Evolutionary conservation across 2,113 vertebrate species (phyloP).

Genomic region (Podilymbus podiceps): DNA sequence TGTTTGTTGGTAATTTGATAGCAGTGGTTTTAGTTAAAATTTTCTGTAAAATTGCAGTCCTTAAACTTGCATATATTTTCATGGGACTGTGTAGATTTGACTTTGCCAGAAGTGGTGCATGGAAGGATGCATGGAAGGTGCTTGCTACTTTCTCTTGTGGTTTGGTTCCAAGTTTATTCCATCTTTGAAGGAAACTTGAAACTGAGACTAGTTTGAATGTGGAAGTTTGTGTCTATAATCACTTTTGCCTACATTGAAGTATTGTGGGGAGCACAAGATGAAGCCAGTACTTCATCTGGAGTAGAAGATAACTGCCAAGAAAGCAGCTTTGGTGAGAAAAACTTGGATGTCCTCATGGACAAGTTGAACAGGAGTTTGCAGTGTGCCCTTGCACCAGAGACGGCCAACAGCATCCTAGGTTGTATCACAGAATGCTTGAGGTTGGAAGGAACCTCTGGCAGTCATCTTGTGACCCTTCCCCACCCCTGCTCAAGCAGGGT

Average conservation of each 20-base stretch:
- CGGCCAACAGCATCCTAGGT: background rate
- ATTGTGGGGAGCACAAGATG: background rate
- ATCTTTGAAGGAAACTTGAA: background rate
- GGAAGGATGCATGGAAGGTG: background rate
- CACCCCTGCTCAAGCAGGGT: background rate
- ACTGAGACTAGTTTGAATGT: background rate
- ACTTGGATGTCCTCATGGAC: background rate
- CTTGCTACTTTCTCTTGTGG: background rate
- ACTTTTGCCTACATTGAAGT: background rate
- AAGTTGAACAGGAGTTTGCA: background rate
- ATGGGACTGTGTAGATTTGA: background rate
- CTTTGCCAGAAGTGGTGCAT: background rate
- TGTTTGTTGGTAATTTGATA: background rate
- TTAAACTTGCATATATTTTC: background rate
- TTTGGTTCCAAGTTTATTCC: background rate
- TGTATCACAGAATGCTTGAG: background rate
- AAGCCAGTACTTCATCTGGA: background rate
- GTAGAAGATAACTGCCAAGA: background rate
- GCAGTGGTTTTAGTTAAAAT: background rate
- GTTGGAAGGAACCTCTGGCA: background rate
- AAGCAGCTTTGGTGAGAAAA: background rate
- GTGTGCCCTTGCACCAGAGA: background rate
- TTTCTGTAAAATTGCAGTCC: background rate
- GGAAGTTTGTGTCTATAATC: background rate
- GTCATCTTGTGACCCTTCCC: background rate